These are phyloP conservation scores for Psittacus erithacus DNA, from an alignment of 2,113 vertebrate genomes.

Conservation along the genomic window DNA sequence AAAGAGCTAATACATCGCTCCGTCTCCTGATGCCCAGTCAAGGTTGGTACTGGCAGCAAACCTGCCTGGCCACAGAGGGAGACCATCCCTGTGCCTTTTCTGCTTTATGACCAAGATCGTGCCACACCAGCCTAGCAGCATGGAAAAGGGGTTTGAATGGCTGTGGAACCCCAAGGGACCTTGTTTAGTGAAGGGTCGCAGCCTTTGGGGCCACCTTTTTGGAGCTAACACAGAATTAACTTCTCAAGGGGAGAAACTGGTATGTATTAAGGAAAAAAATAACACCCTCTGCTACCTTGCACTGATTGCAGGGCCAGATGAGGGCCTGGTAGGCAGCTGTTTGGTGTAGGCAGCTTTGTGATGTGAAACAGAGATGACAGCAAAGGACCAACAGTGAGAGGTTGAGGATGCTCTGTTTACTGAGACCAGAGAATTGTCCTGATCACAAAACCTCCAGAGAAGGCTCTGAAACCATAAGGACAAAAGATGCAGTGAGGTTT, in stretches of 20 bases:
- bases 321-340: not conserved
- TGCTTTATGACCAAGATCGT: not conserved
- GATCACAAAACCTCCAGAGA: not conserved
- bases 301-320: not conserved
- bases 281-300: not conserved
- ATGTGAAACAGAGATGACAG: not conserved
- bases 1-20: not conserved
- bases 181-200: not conserved
- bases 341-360: not conserved
- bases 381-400: not conserved
- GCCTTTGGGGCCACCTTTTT: not conserved
- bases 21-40: not conserved
- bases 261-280: not conserved
- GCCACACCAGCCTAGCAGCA: not conserved
- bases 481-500: not conserved
- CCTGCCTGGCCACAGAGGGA: not conserved
- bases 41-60: not conserved
- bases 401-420: not conserved
- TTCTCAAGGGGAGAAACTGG: conserved; percentile 1
- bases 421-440: not conserved
- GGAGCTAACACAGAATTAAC: conserved; percentile 14
- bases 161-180: not conserved
- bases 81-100: not conserved
- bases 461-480: not conserved
- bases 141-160: not conserved